Conservation (phyloP, 1,140 invertebrate species). For the Phthorimaea operculella region DNA sequence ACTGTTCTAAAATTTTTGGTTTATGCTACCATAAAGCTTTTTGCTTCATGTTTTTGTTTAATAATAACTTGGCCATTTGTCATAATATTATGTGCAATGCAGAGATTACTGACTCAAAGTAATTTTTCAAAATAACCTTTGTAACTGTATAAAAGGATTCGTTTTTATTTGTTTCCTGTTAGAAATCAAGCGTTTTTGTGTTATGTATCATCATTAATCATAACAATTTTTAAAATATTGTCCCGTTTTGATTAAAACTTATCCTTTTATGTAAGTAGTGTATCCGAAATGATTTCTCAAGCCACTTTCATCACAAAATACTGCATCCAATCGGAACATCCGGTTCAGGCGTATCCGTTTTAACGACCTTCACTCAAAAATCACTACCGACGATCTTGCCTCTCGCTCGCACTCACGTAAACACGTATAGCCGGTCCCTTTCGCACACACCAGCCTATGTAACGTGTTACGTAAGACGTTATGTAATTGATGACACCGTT, state of each 20-base stretch:
- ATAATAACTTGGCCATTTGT: too few relatives aligned
- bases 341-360: not conserved
- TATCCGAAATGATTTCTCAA: too few relatives aligned
- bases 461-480: conserved; percentile 6
- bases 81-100: too few relatives aligned
- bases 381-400: conserved; percentile 8
- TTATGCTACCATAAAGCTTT: too few relatives aligned
- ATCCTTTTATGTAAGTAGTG: not conserved
- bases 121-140: too few relatives aligned
- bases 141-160: too few relatives aligned
- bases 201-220: too few relatives aligned
- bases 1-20: too few relatives aligned
- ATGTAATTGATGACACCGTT: not conserved
- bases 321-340: not conserved
- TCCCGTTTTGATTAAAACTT: not conserved
- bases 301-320: not conserved
- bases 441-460: conserved; percentile 8
- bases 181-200: too few relatives aligned
- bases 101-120: too few relatives aligned
- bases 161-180: too few relatives aligned
- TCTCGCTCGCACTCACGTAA: conserved; percentile 10
- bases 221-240: not conserved
- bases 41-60: too few relatives aligned
- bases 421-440: not conserved
- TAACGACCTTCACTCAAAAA: conserved; percentile 14